A percentile compares a stretch with the other conserved stretches of the same genome.
phyloP scores from a whole-genome alignment of 2,797 vertebrate genomes.

The Hirundo rustica region DNA sequence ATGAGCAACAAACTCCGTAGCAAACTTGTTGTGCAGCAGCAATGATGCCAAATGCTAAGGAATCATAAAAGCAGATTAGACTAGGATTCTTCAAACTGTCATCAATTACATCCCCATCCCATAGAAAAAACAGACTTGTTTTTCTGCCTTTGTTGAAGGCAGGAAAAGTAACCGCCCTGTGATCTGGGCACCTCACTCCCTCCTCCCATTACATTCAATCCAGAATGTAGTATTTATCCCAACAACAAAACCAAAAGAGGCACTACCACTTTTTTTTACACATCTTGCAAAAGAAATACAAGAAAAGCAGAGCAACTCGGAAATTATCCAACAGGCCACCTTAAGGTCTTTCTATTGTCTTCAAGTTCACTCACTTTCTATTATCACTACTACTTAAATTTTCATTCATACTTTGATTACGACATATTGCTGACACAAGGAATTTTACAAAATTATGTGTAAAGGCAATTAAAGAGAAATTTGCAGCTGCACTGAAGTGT shows the following conservation, averaged over 20 bases:
- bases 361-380: neutral
- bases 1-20: slow-evolving; percentile 98
- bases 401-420: neutral
- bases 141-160: no score
- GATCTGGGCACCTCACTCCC: neutral
- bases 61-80: slow-evolving; percentile 36
- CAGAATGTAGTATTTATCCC: neutral
- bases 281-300: neutral
- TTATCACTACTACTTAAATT: neutral
- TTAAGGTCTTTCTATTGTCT: neutral
- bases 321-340: neutral
- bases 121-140: neutral
- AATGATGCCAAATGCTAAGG: slow-evolving; percentile 94
- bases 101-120: neutral
- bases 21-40: slow-evolving; percentile 98
- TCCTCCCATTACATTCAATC: neutral
- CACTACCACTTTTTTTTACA: neutral
- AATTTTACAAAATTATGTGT: neutral
- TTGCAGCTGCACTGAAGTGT: neutral
- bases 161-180: neutral
- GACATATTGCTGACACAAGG: neutral
- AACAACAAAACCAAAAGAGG: neutral
- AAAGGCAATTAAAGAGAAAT: neutral
- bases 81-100: neutral
- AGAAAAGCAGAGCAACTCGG: neutral